Evolutionary conservation across 2,888 invertebrate genomes (phyloP), one percentile per base, ranked within the genome.

Genomic region (Schizaphis graminum): DNA sequence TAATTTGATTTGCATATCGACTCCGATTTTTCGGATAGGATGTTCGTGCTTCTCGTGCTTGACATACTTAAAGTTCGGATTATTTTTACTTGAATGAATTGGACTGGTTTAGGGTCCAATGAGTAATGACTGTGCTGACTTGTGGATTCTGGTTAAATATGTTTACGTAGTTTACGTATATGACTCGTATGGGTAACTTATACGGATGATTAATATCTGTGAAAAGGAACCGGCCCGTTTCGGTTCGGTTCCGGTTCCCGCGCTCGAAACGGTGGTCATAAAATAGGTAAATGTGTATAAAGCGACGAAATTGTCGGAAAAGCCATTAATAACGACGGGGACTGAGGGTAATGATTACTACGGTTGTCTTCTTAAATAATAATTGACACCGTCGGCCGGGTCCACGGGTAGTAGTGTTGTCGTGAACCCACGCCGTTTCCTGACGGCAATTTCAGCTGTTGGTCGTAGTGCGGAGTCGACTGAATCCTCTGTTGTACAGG

Each of bases 391-490:
- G 92, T 88, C 7, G 88, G 88, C 21, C n/a, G 87, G n/a, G 87
- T 67, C 92, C 92, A 92, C 67, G 88, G 92, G 53, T 92, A 92
- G 10, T 77, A 47, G 3, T 53, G 92, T 11, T 47, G 49, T 16
- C 92, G 49, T 53, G 53, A 26, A 24, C 88, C 88, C 0, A 21
- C 61, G 3, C 88, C 92, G 67, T 92, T 88, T 21, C 67, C 84
- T 1, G 93, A 91, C 41, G 93, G 93, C 61, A 94, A 86, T 67
- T 94, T 94, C 3, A 95, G 92, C 35, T 95, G 95, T 86, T 95
- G 95, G 77, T 95, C 95, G 47, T 95, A 95, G 89, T 95, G 93
- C 28, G 95, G 95, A 44, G 95, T 95, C 41, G 94, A 94, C 35
- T 94, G 92, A 28, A 94, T 89, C n/a, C 89, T 90, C 13, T 93